These are phyloP conservation scores for Cynopterus brachyotis DNA, from an alignment of 2,113 vertebrate genomes.

Conservation along the genomic window DNA sequence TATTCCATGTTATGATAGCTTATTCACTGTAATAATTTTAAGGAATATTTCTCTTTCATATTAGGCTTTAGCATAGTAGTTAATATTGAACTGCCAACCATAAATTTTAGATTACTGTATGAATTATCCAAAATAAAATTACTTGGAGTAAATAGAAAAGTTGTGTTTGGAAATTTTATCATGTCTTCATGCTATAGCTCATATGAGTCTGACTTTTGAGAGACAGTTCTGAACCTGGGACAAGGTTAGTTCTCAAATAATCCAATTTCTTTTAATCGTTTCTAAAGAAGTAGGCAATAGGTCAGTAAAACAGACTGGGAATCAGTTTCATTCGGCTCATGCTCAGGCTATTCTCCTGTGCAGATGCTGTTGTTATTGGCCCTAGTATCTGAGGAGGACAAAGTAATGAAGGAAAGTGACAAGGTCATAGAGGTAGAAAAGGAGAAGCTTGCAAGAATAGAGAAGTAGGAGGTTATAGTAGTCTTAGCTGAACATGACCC, in stretches of 20 bases:
- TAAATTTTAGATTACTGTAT: not conserved
- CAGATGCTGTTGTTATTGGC: conserved; percentile 52
- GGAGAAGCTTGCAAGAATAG: conserved; percentile 31
- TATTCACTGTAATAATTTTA: conserved; percentile 33
- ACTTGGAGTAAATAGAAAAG: not conserved
- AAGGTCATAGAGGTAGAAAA: conserved; percentile 62
- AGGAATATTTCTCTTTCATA: not conserved
- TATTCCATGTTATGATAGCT: not conserved
- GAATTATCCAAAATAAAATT: conserved; percentile 19
- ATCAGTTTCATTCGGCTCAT: conserved; percentile 48
- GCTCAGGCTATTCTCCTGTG: conserved; percentile 58
- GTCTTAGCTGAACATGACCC: conserved; percentile 55
- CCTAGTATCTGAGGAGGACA: conserved; percentile 45
- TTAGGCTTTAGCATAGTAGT: not conserved
- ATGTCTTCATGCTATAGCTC: not conserved
- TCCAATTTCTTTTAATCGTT: conserved; percentile 8
- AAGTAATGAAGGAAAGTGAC: conserved; percentile 69
- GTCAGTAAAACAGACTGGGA: conserved; percentile 34
- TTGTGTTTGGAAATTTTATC: not conserved
- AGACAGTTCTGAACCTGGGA: not conserved
- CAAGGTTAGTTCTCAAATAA: conserved; percentile 4
- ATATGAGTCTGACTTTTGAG: not conserved
- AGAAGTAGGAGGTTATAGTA: conserved; percentile 59
- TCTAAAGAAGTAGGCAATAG: not conserved
- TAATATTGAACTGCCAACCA: not conserved